phyloP scores from a whole-genome alignment of 2,888 invertebrate species.

The Autographa gamma region DNA sequence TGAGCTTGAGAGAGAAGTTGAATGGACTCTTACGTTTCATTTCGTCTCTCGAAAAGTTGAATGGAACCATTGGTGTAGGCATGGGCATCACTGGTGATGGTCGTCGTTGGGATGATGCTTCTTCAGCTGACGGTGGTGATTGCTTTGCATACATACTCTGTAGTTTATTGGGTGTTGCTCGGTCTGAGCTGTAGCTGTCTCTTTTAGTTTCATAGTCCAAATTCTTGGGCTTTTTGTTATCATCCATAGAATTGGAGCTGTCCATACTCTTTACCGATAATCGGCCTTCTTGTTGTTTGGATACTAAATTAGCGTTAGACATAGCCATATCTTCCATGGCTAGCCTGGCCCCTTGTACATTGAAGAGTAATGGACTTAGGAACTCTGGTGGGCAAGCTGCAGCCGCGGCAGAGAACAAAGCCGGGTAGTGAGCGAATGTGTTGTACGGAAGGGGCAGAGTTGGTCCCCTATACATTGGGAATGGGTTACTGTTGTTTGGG shows the following conservation, averaged over 20 bases:
- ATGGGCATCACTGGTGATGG: slow-evolving; percentile 91
- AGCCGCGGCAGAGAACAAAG: slow-evolving; percentile 86
- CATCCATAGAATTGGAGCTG: slow-evolving; percentile 81
- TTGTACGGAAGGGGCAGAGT: slow-evolving; percentile 90
- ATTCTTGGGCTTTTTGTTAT: slow-evolving; percentile 78
- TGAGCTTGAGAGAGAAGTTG: slow-evolving; percentile 75
- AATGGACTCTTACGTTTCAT: slow-evolving; percentile 79
- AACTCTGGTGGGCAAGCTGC: slow-evolving; percentile 90
- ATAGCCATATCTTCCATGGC: slow-evolving; percentile 87
- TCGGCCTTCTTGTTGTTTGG: slow-evolving; percentile 84
- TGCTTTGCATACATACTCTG: slow-evolving; percentile 86
- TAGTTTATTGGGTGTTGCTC: slow-evolving; percentile 88
- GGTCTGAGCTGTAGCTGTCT: slow-evolving; percentile 78
- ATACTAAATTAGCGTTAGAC: slow-evolving; percentile 86
- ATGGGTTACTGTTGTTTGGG: slow-evolving; percentile 88
- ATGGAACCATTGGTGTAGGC: slow-evolving; percentile 75
- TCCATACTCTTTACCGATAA: slow-evolving; percentile 84
- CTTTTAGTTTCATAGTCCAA: slow-evolving; percentile 75
- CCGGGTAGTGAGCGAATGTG: slow-evolving; percentile 90
- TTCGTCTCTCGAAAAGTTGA: slow-evolving; percentile 76
- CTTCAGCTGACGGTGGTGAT: slow-evolving; percentile 91
- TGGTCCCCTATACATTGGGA: slow-evolving; percentile 92
- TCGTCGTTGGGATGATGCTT: slow-evolving; percentile 89
- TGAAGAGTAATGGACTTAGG: slow-evolving; percentile 91
- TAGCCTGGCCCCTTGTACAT: slow-evolving; percentile 86